These are phyloP conservation scores for Danio aesculapii DNA, from an alignment of 2,797 vertebrate species.

Conservation along the genomic window DNA sequence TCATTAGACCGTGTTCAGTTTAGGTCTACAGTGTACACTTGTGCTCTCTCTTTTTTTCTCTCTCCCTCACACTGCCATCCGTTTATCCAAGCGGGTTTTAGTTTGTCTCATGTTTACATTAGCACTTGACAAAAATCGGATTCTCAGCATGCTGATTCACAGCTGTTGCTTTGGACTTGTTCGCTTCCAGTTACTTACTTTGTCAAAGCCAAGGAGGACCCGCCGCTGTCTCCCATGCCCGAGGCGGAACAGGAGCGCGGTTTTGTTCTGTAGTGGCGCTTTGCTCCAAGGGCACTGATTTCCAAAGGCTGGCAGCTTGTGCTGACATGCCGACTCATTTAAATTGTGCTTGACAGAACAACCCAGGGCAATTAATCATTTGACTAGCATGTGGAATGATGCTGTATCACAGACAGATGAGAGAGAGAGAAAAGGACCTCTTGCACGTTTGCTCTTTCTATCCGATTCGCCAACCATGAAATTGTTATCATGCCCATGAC, in stretches of 20 bases:
- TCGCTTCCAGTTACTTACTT: slow-evolving; percentile 8
- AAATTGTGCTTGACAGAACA: slow-evolving; percentile 60
- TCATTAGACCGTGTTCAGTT: slow-evolving; percentile 55
- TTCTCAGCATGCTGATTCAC: slow-evolving; percentile 30
- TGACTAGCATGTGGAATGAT: slow-evolving; percentile 57
- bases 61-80: slow-evolving; percentile 23
- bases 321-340: slow-evolving; percentile 50
- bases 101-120: slow-evolving; percentile 60
- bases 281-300: slow-evolving; percentile 58
- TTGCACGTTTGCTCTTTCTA: slow-evolving; percentile 57
- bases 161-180: slow-evolving; percentile 21
- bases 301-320: slow-evolving; percentile 58
- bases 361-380: slow-evolving; percentile 63
- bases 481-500: slow-evolving; percentile 60
- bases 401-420: slow-evolving; percentile 49
- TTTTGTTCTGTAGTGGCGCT: slow-evolving; percentile 41
- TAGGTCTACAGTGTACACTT: background rate
- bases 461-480: slow-evolving; percentile 59
- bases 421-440: slow-evolving; percentile 54
- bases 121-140: slow-evolving; percentile 17
- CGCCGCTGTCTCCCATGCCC: slow-evolving; percentile 23
- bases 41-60: slow-evolving; percentile 17
- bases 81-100: slow-evolving; percentile 52
- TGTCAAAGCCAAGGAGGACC: slow-evolving; percentile 15
- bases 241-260: slow-evolving; percentile 48